Evolutionary conservation across 1,140 invertebrate species (phyloP), one percentile per base, ranked within the genome.

Genomic region (Hirudo medicinalis): DNA sequence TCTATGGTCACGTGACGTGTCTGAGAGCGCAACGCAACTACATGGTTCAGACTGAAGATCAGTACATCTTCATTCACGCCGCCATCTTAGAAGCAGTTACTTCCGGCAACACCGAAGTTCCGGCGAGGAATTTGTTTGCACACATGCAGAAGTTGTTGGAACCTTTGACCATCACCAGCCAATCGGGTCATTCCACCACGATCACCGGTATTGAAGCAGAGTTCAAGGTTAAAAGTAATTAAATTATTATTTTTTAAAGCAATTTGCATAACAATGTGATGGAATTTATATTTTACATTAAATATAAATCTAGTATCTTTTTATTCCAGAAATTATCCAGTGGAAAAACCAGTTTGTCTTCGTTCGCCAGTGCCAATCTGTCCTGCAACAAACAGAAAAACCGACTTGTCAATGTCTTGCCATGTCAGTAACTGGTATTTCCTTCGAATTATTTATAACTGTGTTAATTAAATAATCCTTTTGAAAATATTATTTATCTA

Each of bases 61-160:
- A 99, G 81, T 99, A 99, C 81, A 94, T 98, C 72, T 99, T 99
- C 83, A 97, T 98, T 75, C 94, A 99, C 80, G 96, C 99, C 80
- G 78, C 79, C 22, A 73, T 82, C 89, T 83, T 98, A 13, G 96
- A 99, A 82, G 94, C 94, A 2, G 91, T 97, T 0, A 89, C 94
- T 66, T 94, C 92, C 78, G 94, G 94, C 5, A 88, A 89, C 75
- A 97, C 95, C 0, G 95, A 98, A 83, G 88, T 97, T 29, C 90
- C 92, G 0, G 91, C 91, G 9, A 86, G 90, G 54, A 94, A 92
- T 80, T 84, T 99, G 49, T 92, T 96, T 77, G 87, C 89, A 15
- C 94, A 99, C 80, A 90, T 97, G 72, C 91, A 97, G 78, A 92
- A 92, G 77, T 83, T 97, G 54, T 78, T 78, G 49, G 77, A 79